Base-by-base conservation (phyloP, 2,797 vertebrate species). In the Semaprochilodus insignis region DNA sequence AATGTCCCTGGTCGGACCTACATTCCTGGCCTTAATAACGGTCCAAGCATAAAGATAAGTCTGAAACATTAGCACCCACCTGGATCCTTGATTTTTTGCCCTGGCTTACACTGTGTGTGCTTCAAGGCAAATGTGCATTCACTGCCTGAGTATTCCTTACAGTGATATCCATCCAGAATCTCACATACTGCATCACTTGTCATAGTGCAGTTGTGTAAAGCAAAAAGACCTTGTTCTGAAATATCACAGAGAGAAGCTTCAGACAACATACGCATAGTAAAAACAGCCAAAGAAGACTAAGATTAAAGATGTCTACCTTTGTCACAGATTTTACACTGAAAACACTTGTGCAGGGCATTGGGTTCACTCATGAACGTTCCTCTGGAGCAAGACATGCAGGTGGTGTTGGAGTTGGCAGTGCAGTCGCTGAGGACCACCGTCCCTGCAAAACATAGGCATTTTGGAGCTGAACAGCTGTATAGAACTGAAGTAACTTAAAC, bases 351-450 rank as follows among this genome's bases (percentile, higher is more conserved):
- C 0, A 87, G 21, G 0, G 88, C 86, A 14, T 77, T 93, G 3
- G 83, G 83, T 15, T 74, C 0, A 48, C 83, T 85, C 71, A 90
- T 92, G 6, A 44, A 93, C 0, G 84, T 91, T 21, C 70, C 72
- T 0, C 0, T 0, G 0, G 1, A 0, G 75, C 92, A 93, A 0
- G 36, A 11, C 6, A 0, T 14, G 8, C 91, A 93, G 0, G 0
- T 4, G 2, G 90, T 90, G 3, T 87, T 88, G 0, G 0, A 73
- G 0, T 54, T 5, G 0, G 0, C 0, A 0, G 4, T 54, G 8
- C 91, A 93, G 78, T 91, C 81, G 21, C 0, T 77, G 1, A 0
- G 0, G 4, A 92, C 88, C 15, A 87, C n/a, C 0, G 0, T 69
- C 0, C 90, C 90, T 92, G 74, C 52, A 82, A 8, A 78, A 36